phyloP scores from a whole-genome alignment of 1,140 invertebrate genomes.

The Bombus impatiens region DNA sequence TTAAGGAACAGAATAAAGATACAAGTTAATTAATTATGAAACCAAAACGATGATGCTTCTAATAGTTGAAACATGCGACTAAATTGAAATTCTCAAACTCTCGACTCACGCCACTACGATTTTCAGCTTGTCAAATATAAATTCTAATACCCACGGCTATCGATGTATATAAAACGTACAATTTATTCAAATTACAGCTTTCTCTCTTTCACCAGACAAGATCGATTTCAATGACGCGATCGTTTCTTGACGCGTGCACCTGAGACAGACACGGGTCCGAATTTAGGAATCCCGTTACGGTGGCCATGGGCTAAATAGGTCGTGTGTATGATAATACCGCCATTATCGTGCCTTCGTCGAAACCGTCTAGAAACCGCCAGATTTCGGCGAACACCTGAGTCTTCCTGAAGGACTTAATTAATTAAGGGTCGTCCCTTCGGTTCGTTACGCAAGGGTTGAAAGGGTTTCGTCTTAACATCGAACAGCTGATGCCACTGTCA shows the following conservation, averaged over 20 bases:
- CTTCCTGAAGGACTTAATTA: constrained; percentile 78
- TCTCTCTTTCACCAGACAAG: neutral
- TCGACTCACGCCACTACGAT: too few species aligned
- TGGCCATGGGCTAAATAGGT: constrained; percentile 73
- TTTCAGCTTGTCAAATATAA: neutral
- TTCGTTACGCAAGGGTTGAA: constrained; percentile 70
- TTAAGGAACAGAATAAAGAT: too few species aligned
- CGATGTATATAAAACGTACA: too few species aligned
- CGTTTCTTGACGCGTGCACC: constrained; percentile 54
- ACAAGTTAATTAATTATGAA: too few species aligned
- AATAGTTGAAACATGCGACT: too few species aligned
- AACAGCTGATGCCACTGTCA: constrained; percentile 74
- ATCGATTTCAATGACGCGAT: constrained; percentile 11
- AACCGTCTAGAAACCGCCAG: constrained; percentile 72
- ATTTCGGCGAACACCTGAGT: constrained; percentile 79
- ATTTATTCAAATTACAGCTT: neutral
- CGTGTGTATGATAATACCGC: constrained; percentile 80
- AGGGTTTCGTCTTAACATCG: constrained; percentile 73
- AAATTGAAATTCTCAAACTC: too few species aligned
- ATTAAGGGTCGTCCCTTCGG: constrained; percentile 72
- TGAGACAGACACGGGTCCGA: constrained; percentile 61
- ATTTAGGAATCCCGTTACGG: constrained; percentile 64
- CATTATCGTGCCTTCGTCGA: constrained; percentile 74
- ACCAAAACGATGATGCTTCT: too few species aligned
- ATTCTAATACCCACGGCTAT: neutral